Evolutionary conservation across 1,140 invertebrate species (phyloP), one percentile per base, ranked within the genome.

Genomic region (Druon quercuslanigerum): DNA sequence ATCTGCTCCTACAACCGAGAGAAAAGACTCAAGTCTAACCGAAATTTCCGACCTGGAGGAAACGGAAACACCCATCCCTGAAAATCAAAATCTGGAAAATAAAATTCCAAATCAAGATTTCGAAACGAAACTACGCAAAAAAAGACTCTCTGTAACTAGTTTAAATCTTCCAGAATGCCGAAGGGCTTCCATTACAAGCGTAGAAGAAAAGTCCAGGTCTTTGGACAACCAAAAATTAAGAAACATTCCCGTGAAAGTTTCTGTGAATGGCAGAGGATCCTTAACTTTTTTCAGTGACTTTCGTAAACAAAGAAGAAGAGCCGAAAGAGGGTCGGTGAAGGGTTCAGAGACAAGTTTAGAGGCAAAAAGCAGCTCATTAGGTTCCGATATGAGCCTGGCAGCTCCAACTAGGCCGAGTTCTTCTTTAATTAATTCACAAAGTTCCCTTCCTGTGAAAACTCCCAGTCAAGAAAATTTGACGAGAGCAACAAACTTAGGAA

Each of bases 151-250:
- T 6, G 82, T 87, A 19, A 80, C 86, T 1, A 90, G 88, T 81
- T 80, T 90, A 17, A 87, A 89, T 76, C 77, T 88, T n/a, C 40
- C 86, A 0, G 87, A 89, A 14, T 83, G 81, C 46, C 89, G 86
- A 17, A 83, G 82, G 14, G 83, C 85, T 1, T 88, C 88, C 0
- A 77, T 89, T 8, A 85, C 84, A 16, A 86, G 84, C 19, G 84
- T 88, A 60, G 81, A 82, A n/a, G 87, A 91, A 14, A 90, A 90
- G 72, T 87, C 82, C 52, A 87, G 87, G 40, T 87, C 87, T 3
- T 76, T 89, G 46, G 90, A 90, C 73, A 87, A 84, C 79, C 78
- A 79, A 46, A 81, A 82, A n/a, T 81, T 78, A 16, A 52, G 72
- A 40, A 82, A 60, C 60, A 46, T 70, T 4, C 78, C 77, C 73